A percentile compares a stretch with the other conserved stretches of the same genome.
phyloP scores from a whole-genome alignment of 2,113 vertebrate species.

The Agapornis roseicollis region DNA sequence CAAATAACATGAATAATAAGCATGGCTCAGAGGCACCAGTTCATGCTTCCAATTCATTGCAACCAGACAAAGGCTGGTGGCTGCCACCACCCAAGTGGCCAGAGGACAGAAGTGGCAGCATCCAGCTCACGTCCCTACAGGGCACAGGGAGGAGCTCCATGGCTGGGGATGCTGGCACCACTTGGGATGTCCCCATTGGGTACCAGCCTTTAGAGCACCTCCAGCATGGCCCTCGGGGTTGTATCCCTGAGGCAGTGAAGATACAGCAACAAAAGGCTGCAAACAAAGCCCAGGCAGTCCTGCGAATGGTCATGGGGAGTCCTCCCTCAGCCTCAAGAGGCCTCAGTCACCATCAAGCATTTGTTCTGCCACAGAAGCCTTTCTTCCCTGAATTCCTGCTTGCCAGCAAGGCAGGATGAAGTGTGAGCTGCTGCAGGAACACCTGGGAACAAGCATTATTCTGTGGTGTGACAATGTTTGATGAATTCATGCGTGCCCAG shows the following conservation, averaged over 20 bases:
- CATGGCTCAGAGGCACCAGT: neutral
- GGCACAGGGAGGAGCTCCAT: rapidly evolving
- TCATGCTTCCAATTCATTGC: neutral
- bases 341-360: neutral
- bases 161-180: rapidly evolving
- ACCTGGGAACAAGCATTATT: constrained; percentile 39
- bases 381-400: constrained; percentile 13
- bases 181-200: neutral
- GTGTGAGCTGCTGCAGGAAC: neutral
- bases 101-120: rapidly evolving
- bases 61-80: neutral
- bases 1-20: constrained; percentile 50
- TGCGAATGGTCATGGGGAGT: rapidly evolving
- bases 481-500: constrained; percentile 70
- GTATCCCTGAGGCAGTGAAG: rapidly evolving
- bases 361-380: neutral
- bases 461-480: constrained; percentile 74
- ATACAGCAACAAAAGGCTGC: neutral
- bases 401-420: neutral
- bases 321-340: rapidly evolving
- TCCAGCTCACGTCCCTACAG: neutral
- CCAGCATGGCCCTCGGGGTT: neutral
- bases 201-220: neutral
- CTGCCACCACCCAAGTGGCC: neutral
- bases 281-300: neutral